A percentile compares a stretch with the other conserved stretches of the same genome.
phyloP scores from a whole-genome alignment of 2,888 invertebrate species.

The Strigamia crassipes region DNA sequence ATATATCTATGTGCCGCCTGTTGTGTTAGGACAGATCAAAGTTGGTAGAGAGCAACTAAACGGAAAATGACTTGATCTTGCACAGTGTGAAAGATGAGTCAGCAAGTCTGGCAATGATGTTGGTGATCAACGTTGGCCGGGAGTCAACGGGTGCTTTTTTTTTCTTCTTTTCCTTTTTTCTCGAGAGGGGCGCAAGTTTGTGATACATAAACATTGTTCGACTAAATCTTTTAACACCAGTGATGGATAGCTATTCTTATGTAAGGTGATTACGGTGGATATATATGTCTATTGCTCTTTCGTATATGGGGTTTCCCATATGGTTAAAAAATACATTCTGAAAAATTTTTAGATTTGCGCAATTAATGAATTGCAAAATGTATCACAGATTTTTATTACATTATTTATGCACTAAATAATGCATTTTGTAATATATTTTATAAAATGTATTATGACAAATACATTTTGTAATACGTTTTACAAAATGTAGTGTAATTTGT shows the following conservation, averaged over 20 bases:
- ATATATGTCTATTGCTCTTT: too few relatives aligned
- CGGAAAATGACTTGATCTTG: conserved; percentile 21
- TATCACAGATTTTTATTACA: too few relatives aligned
- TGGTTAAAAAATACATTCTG: too few relatives aligned
- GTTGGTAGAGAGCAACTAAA: conserved; percentile 21
- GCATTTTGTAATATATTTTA: too few relatives aligned
- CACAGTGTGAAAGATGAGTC: conserved; percentile 16
- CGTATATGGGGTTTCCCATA: too few relatives aligned
- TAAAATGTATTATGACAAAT: too few relatives aligned
- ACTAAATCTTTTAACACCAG: conserved; percentile 16
- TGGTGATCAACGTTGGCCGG: conserved; percentile 10
- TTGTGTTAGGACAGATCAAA: conserved; percentile 21
- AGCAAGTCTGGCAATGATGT: conserved; percentile 21
- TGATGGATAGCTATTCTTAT: conserved; percentile 4
- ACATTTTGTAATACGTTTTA: too few relatives aligned
- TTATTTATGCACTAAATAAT: too few relatives aligned
- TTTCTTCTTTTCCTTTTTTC: not conserved
- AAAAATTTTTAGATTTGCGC: too few relatives aligned
- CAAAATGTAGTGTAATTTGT: too few relatives aligned
- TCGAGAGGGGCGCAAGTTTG: not conserved
- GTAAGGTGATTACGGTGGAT: not conserved
- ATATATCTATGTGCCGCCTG: conserved; percentile 10
- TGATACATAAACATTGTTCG: not conserved
- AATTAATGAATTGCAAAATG: too few relatives aligned
- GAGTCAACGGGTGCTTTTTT: not conserved